Conservation (phyloP, 2,113 vertebrate species). For the Rhinoderma darwinii region DNA sequence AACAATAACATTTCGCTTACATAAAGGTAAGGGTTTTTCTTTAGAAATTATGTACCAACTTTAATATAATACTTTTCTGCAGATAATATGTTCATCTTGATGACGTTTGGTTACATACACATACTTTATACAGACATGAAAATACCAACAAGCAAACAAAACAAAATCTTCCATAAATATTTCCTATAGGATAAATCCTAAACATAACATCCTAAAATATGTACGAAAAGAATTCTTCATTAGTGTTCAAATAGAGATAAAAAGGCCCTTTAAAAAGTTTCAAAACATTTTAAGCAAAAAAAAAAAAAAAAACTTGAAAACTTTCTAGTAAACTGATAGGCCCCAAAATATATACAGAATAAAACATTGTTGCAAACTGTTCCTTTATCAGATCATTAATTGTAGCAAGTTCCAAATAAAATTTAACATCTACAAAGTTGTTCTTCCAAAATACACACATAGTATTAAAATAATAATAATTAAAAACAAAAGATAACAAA, state of each 20-base stretch:
- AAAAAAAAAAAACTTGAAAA: conserved; percentile 12
- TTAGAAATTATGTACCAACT: conserved; percentile 58
- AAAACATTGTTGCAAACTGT: conserved; percentile 47
- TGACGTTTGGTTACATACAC: conserved; percentile 57
- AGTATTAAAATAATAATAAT: conserved; percentile 44
- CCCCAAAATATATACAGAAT: conserved; percentile 55
- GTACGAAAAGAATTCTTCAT: conserved; percentile 52
- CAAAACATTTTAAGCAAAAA: conserved; percentile 41
- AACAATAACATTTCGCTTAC: conserved; percentile 50
- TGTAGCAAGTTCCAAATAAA: conserved; percentile 51
- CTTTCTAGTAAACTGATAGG: conserved; percentile 39
- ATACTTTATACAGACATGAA: conserved; percentile 55
- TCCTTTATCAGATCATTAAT: conserved; percentile 41
- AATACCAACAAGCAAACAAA: conserved; percentile 50
- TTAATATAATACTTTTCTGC: conserved; percentile 53
- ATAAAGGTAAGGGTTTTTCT: conserved; percentile 54
- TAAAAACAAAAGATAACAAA: conserved; percentile 32
- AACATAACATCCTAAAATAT: conserved; percentile 47
- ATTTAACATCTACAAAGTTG: conserved; percentile 51
- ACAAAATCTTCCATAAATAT: conserved; percentile 59
- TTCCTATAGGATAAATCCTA: conserved; percentile 58
- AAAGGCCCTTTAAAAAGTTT: conserved; percentile 46
- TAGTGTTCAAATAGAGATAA: conserved; percentile 50
- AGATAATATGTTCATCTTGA: conserved; percentile 59
- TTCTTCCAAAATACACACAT: conserved; percentile 50